Conservation (phyloP, 2,113 vertebrate species). For the Onychorhynchus coronatus region DNA sequence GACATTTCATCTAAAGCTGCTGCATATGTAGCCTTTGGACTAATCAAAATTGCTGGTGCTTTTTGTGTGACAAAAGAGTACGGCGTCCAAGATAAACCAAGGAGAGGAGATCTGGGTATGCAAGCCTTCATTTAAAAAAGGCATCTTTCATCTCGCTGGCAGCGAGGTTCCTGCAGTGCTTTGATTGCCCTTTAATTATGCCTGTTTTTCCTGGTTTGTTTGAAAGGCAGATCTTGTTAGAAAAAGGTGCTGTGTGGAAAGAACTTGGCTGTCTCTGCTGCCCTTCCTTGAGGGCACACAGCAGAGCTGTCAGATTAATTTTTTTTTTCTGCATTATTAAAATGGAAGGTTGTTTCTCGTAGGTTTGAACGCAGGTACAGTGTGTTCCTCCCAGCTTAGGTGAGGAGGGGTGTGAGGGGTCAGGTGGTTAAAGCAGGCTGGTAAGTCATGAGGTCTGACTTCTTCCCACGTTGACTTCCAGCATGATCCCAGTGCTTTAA, state of each 20-base stretch:
- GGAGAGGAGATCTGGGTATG: constrained; percentile 2
- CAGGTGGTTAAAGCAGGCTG: not conserved
- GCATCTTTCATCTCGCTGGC: constrained; percentile 55
- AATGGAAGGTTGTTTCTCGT: not conserved
- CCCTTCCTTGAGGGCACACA: constrained; percentile 41
- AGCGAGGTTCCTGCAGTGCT: constrained; percentile 37
- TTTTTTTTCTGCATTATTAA: not conserved
- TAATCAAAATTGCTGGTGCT: not conserved
- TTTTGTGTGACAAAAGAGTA: not conserved
- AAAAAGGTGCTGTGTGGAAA: constrained; percentile 53
- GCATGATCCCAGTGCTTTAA: not conserved
- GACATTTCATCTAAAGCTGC: not conserved
- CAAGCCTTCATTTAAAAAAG: constrained; percentile 33
- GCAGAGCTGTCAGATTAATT: not conserved
- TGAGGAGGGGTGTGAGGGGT: not conserved
- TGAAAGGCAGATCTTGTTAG: constrained; percentile 60
- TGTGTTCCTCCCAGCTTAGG: not conserved
- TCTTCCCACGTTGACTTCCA: not conserved
- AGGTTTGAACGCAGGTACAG: not conserved
- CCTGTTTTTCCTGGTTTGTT: constrained; percentile 55
- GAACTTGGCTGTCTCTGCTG: constrained; percentile 49
- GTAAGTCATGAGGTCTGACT: not conserved
- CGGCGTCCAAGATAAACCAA: not conserved
- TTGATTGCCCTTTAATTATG: constrained; percentile 59
- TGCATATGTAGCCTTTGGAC: constrained; percentile 8